Evolutionary conservation across 2,888 invertebrate genomes (phyloP).

Genomic region (Charanyca ferruginea): DNA sequence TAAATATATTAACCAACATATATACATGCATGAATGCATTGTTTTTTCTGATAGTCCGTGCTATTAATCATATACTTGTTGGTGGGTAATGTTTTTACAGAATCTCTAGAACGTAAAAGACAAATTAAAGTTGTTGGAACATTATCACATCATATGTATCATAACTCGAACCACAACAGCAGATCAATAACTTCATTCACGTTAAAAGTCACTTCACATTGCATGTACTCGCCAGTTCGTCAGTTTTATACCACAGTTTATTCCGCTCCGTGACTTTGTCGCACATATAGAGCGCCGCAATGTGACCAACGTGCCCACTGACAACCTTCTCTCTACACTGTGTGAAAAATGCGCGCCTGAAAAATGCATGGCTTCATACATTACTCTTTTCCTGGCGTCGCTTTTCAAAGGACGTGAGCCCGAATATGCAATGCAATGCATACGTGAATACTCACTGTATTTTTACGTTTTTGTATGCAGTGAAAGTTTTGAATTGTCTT

Average conservation of each 20-base stretch:
- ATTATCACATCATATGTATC: not conserved
- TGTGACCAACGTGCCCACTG: conserved; percentile 64
- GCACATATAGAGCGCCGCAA: conserved; percentile 59
- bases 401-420: conserved; percentile 67
- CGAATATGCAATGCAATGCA: conserved; percentile 69
- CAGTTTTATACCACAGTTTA: conserved; percentile 58
- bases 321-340: conserved; percentile 65
- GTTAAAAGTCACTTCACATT: conserved; percentile 26
- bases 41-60: too few relatives aligned
- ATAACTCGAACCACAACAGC: conserved; percentile 4
- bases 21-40: too few relatives aligned
- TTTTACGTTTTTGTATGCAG: conserved; percentile 56
- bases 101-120: too few relatives aligned
- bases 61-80: too few relatives aligned
- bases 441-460: conserved; percentile 54
- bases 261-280: conserved; percentile 68
- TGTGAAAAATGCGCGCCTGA: conserved; percentile 76
- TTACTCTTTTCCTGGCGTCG: conserved; percentile 71
- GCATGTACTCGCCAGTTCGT: conserved; percentile 31
- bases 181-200: conserved; percentile 27
- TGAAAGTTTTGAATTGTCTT: conserved; percentile 60
- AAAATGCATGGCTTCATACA: conserved; percentile 73
- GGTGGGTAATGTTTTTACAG: too few relatives aligned
- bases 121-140: too few relatives aligned
- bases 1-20: too few relatives aligned